A percentile compares a stretch with the other conserved stretches of the same genome.
These are phyloP conservation scores for Papilio polyxenes DNA, from an alignment of 1,140 invertebrate genomes.

Conservation along the genomic window DNA sequence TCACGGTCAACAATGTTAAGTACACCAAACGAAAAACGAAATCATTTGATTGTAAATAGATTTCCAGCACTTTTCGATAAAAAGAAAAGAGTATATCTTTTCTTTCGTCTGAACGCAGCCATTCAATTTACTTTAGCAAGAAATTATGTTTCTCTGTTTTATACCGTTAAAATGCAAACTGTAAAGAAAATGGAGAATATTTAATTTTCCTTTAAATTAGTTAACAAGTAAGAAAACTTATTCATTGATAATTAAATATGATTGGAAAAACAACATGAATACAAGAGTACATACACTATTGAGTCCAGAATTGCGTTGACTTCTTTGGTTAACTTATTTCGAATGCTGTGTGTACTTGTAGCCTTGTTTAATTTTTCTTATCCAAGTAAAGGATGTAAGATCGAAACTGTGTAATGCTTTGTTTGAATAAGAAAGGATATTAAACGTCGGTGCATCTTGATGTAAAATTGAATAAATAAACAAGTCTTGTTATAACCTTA, in stretches of 20 bases:
- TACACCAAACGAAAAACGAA: neutral
- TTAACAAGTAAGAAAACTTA: neutral
- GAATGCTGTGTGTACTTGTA: too few species aligned
- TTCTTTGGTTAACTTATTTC: too few species aligned
- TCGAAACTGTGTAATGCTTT: neutral
- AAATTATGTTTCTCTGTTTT: neutral
- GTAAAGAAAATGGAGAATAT: neutral
- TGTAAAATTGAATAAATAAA: neutral
- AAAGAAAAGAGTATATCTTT: neutral
- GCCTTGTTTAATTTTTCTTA: neutral
- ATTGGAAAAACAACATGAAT: too few species aligned
- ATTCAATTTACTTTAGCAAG: neutral
- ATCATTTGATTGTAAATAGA: neutral
- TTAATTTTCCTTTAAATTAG: neutral
- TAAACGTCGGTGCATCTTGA: neutral
- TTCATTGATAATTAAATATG: too few species aligned
- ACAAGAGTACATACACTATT: too few species aligned
- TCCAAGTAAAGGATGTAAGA: neutral
- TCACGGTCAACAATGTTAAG: neutral
- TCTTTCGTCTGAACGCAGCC: neutral
- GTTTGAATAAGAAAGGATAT: neutral
- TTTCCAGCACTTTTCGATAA: neutral
- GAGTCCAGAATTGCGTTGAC: too few species aligned
- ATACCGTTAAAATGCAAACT: neutral
- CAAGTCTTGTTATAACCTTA: constrained; percentile 7